phyloP scores from a whole-genome alignment of 2,113 vertebrate species.

The Coreoperca whiteheadi region DNA sequence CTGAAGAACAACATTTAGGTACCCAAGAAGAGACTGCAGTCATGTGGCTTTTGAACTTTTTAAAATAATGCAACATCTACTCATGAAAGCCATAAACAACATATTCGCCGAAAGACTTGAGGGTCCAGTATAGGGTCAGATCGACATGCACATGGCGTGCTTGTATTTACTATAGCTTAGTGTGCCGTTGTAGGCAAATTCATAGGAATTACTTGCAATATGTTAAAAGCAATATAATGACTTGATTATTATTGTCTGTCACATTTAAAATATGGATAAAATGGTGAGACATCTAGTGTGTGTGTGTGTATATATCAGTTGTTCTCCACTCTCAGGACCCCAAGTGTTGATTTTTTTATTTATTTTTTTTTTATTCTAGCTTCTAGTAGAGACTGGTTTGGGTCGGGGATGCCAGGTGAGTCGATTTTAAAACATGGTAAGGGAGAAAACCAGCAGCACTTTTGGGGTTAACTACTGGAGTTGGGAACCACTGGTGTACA shows the following conservation, averaged over 20 bases:
- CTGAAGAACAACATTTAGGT: conserved; percentile 58
- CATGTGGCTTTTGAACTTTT: conserved; percentile 67
- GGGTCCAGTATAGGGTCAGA: conserved; percentile 60
- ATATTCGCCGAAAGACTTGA: conserved; percentile 56
- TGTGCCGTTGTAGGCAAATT: conserved; percentile 71
- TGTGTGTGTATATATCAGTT: conserved; percentile 50
- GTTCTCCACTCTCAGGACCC: conserved; percentile 62
- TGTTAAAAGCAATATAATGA: conserved; percentile 82
- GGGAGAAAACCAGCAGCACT: conserved; percentile 15
- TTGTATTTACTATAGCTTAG: conserved; percentile 74
- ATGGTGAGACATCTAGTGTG: conserved; percentile 34
- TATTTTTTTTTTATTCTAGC: neutral
- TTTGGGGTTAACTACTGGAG: conserved; percentile 31
- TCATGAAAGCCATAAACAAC: conserved; percentile 78
- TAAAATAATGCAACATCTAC: conserved; percentile 62
- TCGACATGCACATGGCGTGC: conserved; percentile 65
- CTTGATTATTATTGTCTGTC: conserved; percentile 65
- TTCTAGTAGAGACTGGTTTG: conserved; percentile 23
- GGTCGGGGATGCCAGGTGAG: conserved; percentile 1
- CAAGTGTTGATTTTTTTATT: conserved; percentile 45
- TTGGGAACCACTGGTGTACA: conserved; percentile 56
- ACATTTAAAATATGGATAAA: conserved; percentile 71
- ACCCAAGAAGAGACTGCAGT: conserved; percentile 52
- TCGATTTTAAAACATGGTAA: neutral
- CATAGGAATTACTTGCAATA: conserved; percentile 82